phyloP scores from a whole-genome alignment of 2,797 vertebrate species.

The Propithecus perrieri region DNA sequence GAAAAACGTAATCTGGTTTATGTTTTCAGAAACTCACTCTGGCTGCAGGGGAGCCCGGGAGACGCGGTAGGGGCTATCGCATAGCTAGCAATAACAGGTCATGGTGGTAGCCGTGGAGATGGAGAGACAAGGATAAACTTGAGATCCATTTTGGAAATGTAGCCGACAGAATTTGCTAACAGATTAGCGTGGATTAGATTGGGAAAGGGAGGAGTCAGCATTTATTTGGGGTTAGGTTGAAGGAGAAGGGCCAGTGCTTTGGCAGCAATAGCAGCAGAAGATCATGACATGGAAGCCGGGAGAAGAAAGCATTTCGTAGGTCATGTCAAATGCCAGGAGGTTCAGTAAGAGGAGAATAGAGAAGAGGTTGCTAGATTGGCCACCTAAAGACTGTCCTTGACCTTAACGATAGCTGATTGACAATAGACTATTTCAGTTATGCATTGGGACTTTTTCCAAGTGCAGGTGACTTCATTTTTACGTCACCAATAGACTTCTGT shows the following conservation, averaged over 20 bases:
- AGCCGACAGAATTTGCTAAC: background rate
- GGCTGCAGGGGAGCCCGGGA: background rate
- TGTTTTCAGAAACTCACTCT: constrained; percentile 16
- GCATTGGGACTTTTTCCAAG: background rate
- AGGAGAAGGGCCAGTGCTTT: background rate
- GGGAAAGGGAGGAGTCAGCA: background rate
- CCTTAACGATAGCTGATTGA: background rate
- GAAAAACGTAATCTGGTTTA: background rate
- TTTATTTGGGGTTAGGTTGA: background rate
- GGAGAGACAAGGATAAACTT: background rate
- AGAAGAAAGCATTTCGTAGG: background rate
- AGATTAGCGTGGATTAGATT: background rate
- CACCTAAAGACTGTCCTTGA: background rate
- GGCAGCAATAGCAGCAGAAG: background rate
- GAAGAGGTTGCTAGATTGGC: background rate
- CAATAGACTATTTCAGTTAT: background rate
- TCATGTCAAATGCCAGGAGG: background rate
- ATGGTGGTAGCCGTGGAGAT: background rate
- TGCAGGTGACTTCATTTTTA: background rate
- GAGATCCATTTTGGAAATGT: background rate
- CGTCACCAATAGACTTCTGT: background rate
- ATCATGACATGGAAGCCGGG: background rate
- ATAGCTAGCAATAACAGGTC: no score
- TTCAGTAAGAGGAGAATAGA: background rate
- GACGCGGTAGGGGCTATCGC: background rate